Base-by-base conservation (phyloP, 2,113 vertebrate species). In the Hyaena hyaena region DNA sequence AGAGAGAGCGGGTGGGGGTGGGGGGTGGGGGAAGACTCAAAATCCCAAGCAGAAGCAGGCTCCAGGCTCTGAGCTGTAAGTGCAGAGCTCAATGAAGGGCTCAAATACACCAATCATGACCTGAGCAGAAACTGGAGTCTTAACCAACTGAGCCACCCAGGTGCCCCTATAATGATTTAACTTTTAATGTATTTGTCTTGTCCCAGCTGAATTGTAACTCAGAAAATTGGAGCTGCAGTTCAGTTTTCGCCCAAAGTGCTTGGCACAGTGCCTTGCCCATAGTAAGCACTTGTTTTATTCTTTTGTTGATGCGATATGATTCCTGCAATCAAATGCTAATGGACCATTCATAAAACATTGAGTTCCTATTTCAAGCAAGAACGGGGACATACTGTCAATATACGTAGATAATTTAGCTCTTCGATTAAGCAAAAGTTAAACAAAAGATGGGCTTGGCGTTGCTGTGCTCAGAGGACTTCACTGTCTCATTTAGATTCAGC, bases 401-500 rank as follows among this genome's bases (percentile, higher is more conserved):
- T 7, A 74, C 15, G n/a, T 0, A 85, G 10, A 50, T 15, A 35
- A 83, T 8, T 35, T 26, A 80, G 81, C 53, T 76, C 33, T 69
- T 87, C 35, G 28, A 31, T 68, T 71, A 80, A 2, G 14, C 79
- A 83, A 83, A 84, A 17, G 19, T 16, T 43, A 58, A 94, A 77
- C 26, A 66, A 9, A 84, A 90, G 26, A 3, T 7, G 48, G 5
- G 19, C 4, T 33, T 15, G 14, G 3, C 12, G 23, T 11, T 4
- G 11, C n/a, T 14, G 9, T 0, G 8, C 12, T 55, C 0, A 0
- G 73, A 74, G 2, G 1, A 11, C 39, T 11, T 19, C 5, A 9
- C 58, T 0, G 12, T 5, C 35, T 11, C 26, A 2, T 7, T 50
- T 31, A 7, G 6, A 26, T 8, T 79, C 74, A 10, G 43, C 7